phyloP scores from a whole-genome alignment of 2,888 invertebrate genomes.

The Stenotaenia linearis region DNA sequence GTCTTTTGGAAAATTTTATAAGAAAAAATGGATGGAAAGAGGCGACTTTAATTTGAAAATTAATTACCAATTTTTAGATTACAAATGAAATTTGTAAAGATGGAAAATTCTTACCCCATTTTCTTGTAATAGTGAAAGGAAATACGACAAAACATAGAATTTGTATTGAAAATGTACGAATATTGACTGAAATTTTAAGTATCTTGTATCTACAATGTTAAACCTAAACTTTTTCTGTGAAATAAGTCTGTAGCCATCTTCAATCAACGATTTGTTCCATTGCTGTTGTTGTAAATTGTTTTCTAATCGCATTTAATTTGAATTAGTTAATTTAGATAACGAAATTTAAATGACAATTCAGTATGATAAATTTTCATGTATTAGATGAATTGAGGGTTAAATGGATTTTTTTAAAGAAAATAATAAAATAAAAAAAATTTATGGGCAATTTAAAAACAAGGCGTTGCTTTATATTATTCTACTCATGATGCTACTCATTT shows the following conservation, averaged over 20 bases:
- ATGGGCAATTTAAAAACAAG: neutral
- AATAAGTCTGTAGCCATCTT: neutral
- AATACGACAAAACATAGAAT: neutral
- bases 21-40: neutral
- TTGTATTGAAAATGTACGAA: neutral
- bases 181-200: neutral
- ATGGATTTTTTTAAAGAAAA: neutral
- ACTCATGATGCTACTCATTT: neutral
- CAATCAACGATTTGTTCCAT: neutral
- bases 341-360: neutral
- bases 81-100: neutral
- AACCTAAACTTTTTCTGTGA: neutral
- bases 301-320: neutral
- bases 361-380: neutral
- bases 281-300: conserved; percentile 7
- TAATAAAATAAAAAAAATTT: neutral
- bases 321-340: neutral
- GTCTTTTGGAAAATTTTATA: neutral
- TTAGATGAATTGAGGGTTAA: neutral
- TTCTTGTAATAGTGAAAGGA: neutral
- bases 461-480: neutral
- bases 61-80: neutral
- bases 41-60: neutral
- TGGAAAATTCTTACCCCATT: neutral
- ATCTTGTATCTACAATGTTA: neutral